phyloP scores from a whole-genome alignment of 2,888 invertebrate genomes.

The Troides helena region DNA sequence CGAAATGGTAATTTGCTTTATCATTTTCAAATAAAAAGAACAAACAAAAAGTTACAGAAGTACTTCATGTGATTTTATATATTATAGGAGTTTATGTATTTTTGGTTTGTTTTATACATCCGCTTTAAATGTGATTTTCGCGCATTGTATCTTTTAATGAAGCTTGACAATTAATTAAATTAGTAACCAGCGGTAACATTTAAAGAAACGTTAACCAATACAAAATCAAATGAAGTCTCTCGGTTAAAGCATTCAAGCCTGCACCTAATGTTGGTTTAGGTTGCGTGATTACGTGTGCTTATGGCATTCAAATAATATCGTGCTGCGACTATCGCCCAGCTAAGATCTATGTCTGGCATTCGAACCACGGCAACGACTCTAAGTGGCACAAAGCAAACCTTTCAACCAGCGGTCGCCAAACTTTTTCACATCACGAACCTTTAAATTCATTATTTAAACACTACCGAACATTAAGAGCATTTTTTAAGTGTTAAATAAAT shows the following conservation, averaged over 20 bases:
- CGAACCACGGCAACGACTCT: constrained; percentile 8
- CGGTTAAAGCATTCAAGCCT: background rate
- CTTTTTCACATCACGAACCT: too few relatives aligned
- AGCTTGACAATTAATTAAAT: background rate
- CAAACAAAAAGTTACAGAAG: too few relatives aligned
- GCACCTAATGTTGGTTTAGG: constrained; percentile 13
- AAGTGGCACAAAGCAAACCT: constrained; percentile 26
- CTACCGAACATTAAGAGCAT: too few relatives aligned
- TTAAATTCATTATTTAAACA: too few relatives aligned
- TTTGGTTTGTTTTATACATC: too few relatives aligned
- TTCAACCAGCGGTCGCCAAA: constrained; percentile 1
- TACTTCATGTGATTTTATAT: too few relatives aligned
- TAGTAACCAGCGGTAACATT: background rate
- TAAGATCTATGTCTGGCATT: constrained; percentile 25
- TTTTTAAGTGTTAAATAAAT: too few relatives aligned
- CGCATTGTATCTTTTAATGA: too few relatives aligned
- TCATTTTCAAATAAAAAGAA: too few relatives aligned
- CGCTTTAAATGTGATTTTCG: too few relatives aligned
- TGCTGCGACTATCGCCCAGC: constrained; percentile 29
- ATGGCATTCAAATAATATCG: constrained; percentile 32
- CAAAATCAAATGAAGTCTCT: background rate
- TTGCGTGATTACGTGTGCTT: constrained; percentile 34
- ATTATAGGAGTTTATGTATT: too few relatives aligned
- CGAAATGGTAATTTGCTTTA: background rate
- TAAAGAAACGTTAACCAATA: background rate